A percentile compares a stretch with the other conserved stretches of the same genome.
Conservation (phyloP, 2,113 vertebrate genomes). For the Melanotaenia duboulayi region DNA sequence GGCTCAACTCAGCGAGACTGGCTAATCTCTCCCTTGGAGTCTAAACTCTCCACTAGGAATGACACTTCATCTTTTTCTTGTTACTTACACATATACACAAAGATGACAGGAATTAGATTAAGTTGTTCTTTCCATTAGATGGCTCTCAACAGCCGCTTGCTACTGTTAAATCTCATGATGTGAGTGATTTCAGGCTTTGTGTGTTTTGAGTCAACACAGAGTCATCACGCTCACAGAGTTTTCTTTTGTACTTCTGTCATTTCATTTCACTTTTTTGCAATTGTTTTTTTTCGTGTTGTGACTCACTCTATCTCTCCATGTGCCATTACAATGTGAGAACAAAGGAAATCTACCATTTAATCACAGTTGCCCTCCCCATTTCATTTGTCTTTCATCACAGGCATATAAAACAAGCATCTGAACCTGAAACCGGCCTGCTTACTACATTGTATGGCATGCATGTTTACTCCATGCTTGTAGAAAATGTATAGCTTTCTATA, state of each 20-base stretch:
- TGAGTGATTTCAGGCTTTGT: slow-evolving; percentile 27
- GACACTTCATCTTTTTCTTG: slow-evolving; percentile 50
- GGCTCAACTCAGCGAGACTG: slow-evolving; percentile 73
- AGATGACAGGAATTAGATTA: slow-evolving; percentile 64
- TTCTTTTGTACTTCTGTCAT: slow-evolving; percentile 36
- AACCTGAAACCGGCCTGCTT: neutral
- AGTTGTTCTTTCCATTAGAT: slow-evolving; percentile 44
- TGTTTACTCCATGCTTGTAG: neutral
- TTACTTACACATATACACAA: slow-evolving; percentile 48
- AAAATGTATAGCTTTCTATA: neutral
- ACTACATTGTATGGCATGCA: neutral
- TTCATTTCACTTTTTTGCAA: slow-evolving; percentile 22
- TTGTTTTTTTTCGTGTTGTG: slow-evolving; percentile 13
- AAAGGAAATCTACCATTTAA: slow-evolving; percentile 38
- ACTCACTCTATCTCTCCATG: slow-evolving; percentile 31
- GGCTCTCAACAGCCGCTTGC: slow-evolving; percentile 25
- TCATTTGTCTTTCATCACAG: neutral
- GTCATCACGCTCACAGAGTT: slow-evolving; percentile 13
- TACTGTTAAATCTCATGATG: slow-evolving; percentile 34
- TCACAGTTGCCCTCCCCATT: slow-evolving; percentile 18
- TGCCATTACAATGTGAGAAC: slow-evolving; percentile 22
- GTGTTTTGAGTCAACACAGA: slow-evolving; percentile 8
- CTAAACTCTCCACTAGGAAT: slow-evolving; percentile 61
- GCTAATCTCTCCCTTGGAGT: slow-evolving; percentile 67
- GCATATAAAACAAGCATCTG: slow-evolving; percentile 10